phyloP scores from a whole-genome alignment of 2,113 vertebrate genomes.

The Notothenia coriiceps region DNA sequence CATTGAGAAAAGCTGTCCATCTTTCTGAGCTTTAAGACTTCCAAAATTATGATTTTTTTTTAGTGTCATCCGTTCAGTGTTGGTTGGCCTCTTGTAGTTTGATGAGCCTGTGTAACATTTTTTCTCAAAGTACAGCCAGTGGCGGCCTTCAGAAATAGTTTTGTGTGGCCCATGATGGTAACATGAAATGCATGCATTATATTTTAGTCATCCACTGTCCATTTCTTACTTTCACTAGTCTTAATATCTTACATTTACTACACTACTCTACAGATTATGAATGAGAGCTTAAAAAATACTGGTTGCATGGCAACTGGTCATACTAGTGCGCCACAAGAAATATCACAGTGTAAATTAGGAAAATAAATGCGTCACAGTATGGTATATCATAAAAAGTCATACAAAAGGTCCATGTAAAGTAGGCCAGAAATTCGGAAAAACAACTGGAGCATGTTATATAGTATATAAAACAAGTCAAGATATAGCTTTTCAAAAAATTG shows the following conservation, averaged over 20 bases:
- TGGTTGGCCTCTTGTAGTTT: background rate
- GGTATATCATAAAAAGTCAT: background rate
- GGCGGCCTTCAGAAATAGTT: background rate
- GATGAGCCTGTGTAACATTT: background rate
- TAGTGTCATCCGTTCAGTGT: background rate
- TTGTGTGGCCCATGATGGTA: background rate
- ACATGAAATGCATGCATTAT: background rate
- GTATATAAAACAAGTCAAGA: too few species aligned
- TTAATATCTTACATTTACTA: background rate
- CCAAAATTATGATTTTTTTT: background rate
- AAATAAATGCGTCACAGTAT: too few species aligned
- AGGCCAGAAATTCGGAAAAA: too few species aligned
- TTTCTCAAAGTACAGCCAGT: background rate
- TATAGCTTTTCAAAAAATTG: too few species aligned
- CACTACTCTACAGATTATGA: background rate
- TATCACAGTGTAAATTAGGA: background rate
- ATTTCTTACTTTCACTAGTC: too few species aligned
- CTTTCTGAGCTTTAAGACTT: background rate
- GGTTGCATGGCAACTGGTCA: too few species aligned
- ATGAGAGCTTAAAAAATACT: too few species aligned
- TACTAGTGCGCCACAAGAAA: background rate
- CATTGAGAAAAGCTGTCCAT: slow-evolving; percentile 1
- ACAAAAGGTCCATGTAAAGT: background rate
- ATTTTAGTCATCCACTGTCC: too few species aligned
- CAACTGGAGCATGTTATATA: too few species aligned